Evolutionary conservation across 2,797 vertebrate genomes (phyloP).

Genomic region (Poeciliopsis gracilis): DNA sequence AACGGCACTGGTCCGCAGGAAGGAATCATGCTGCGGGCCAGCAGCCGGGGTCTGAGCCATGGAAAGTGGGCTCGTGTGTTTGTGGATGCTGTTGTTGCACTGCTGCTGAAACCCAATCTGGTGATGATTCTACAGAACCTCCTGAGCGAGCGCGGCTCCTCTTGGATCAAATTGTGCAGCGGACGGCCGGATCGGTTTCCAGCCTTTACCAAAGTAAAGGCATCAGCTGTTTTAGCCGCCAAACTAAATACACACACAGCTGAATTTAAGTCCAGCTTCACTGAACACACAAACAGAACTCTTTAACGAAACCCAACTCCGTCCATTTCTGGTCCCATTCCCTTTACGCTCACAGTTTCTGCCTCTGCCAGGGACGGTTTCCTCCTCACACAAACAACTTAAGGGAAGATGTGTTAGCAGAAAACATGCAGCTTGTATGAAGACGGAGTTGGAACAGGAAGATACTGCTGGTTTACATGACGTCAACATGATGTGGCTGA

Average conservation of each 20-base stretch:
- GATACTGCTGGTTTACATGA: neutral
- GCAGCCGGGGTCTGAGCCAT: neutral
- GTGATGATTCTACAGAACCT: constrained; percentile 65
- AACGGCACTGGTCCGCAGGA: neutral
- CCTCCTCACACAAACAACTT: neutral
- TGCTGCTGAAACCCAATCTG: constrained; percentile 63
- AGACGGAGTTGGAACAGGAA: neutral
- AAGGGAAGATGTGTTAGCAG: neutral
- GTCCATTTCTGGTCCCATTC: neutral
- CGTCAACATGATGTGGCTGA: neutral
- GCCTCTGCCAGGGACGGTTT: neutral
- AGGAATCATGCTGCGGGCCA: neutral
- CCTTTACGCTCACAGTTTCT: neutral
- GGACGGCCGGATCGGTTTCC: constrained; percentile 69
- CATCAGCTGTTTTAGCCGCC: constrained; percentile 62
- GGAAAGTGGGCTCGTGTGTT: neutral
- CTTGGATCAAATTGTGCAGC: constrained; percentile 80
- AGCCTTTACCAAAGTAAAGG: constrained; percentile 60
- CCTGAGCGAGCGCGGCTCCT: neutral
- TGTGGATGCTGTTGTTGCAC: constrained; percentile 54
- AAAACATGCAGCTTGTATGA: neutral
- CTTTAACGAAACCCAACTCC: neutral
- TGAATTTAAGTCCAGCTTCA: constrained; percentile 1
- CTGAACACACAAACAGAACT: neutral
- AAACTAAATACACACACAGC: constrained; percentile 1